Base-by-base conservation (phyloP, 1,140 invertebrate genomes). In the Augochlora pura region DNA sequence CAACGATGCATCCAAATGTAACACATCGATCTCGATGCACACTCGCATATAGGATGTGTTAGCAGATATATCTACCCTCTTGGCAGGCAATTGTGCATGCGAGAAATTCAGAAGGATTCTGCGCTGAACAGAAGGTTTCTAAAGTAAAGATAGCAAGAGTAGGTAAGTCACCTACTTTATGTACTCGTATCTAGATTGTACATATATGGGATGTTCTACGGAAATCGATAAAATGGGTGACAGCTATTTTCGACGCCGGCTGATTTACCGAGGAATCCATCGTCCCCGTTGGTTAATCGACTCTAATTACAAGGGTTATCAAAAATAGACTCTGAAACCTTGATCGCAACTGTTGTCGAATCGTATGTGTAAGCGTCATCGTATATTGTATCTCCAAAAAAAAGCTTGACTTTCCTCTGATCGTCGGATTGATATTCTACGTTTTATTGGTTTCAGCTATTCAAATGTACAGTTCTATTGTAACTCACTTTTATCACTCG, bases 81-180 rank as follows among this genome's bases (percentile, higher is more conserved):
- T 81, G 74, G 82, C 84, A 85, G 78, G 82, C 84, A 75, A 63
- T 73, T 77, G 78, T 85, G 76, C 83, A 85, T 85, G 83, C 83
- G 81, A 73, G 75, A 84, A 84, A 59, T 65, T 74, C 59, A 32
- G 70, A 76, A 81, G 70, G 78, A 84, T 81, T 77, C 65, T 77
- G 60, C 62, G 70, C 52, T 67, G 77, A 72, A 65, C 76, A 71
- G 72, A 57, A 79, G 72, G 57, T 71, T 85, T 68, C 80, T 81
- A 80, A 81, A 71, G 52, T 84, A 84, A 69, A 84, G 77, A 74
- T 69, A 81, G 77, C 57, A 86, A 81, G 63, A 64, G 60, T 70
- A 84, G 77, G 81, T 77, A 79, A 54, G 42, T 78, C 71, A 77
- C 64, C 68, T 81, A 81, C 66, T 79, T 70, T 77, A 21, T 62